A percentile compares a stretch with the other conserved stretches of the same genome.
Evolutionary conservation across 2,888 invertebrate species (phyloP).

Genomic region (Caenorhabditis drosophilae): DNA sequence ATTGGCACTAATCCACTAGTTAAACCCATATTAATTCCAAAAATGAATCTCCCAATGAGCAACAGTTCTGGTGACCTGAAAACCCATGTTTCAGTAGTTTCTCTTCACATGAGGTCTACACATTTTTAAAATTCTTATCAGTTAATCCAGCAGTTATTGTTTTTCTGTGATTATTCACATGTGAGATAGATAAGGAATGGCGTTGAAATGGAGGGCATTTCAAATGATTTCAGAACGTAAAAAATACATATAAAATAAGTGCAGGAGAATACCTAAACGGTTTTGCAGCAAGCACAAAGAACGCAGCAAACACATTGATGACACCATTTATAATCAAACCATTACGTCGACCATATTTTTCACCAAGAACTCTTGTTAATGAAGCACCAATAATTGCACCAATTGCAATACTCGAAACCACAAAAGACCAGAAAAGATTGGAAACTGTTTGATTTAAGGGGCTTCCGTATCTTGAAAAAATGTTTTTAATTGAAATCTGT

Average conservation of each 20-base stretch:
- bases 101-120: no score
- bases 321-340: slow-evolving; percentile 65
- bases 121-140: no score
- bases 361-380: slow-evolving; percentile 69
- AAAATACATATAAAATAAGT: not conserved
- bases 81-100: no score
- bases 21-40: slow-evolving; percentile 70
- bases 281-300: slow-evolving; percentile 70
- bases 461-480: slow-evolving; percentile 31
- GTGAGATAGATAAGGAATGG: not conserved
- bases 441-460: slow-evolving; percentile 46
- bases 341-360: slow-evolving; percentile 69
- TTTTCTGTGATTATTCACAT: no score
- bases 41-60: slow-evolving; percentile 70
- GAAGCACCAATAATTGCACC: slow-evolving; percentile 67
- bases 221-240: no score
- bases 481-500: not conserved
- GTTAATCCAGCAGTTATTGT: no score
- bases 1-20: slow-evolving; percentile 71
- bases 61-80: slow-evolving; percentile 70
- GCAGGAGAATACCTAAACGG: slow-evolving; percentile 40
- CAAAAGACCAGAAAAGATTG: slow-evolving; percentile 70
- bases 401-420: slow-evolving; percentile 69
- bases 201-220: not conserved
- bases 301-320: slow-evolving; percentile 68